Evolutionary conservation across 2,113 vertebrate genomes (phyloP), one percentile per base, ranked within the genome.

Genomic region (Paramisgurnus dabryanus): DNA sequence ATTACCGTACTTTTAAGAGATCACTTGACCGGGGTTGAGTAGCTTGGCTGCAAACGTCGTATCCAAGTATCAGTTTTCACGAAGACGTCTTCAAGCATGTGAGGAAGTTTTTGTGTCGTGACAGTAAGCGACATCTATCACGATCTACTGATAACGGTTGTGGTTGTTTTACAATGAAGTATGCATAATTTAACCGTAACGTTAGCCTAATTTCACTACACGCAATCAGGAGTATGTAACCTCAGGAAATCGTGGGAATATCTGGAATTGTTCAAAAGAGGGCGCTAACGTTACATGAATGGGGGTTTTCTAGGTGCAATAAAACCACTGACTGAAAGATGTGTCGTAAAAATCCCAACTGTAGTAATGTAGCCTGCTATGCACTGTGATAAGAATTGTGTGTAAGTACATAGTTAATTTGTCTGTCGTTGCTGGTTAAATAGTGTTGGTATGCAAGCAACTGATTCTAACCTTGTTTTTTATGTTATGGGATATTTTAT

Each of bases 51-150:
- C 61, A 71, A 57, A 71, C 57, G 65, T 57, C 10, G 40, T 86
- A 86, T 34, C 27, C 27, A 34, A 1, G 27, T 34, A 34, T 90
- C 84, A 75, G 12, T 18, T 88, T 86, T 87, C 88, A 84, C 15
- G 10, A 66, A 9, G 50, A 74, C n/a, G 66, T 82, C 49, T 70
- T 78, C 78, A 60, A 84, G 80, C 78, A 43, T 55, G 39, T 58
- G 63, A 68, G 85, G 65, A 82, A 80, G 68, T 86, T 82, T 85
- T 64, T 82, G 58, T 53, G 61, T 82, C 22, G 60, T 85, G 80
- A 76, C 83, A 82, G 41, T 45, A 66, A 80, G 67, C 61, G 47
- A 27, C 18, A 64, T 80, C 64, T 11, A 77, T 80, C 64, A 70
- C 6, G 55, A 39, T 17, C 13, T 60, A 40, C 50, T 74, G 4